Evolutionary conservation across 2,797 vertebrate species (phyloP).

Genomic region (Tarsius wallacei): DNA sequence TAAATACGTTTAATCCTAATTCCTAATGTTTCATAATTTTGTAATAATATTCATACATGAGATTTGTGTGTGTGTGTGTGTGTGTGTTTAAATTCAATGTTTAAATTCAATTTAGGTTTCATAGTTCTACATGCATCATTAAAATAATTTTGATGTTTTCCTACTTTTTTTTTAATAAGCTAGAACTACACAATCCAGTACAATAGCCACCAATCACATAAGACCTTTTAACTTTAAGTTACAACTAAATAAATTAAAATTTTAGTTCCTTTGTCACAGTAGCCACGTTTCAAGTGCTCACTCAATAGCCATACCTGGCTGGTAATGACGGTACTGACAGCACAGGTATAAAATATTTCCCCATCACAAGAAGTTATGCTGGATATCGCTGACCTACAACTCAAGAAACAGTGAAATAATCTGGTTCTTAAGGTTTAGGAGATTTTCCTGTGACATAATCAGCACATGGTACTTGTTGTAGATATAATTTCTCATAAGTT

Average conservation of each 20-base stretch:
- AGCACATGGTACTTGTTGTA: background rate
- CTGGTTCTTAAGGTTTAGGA: background rate
- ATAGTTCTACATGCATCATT: background rate
- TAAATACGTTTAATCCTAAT: slow-evolving; percentile 35
- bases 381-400: background rate
- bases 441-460: background rate
- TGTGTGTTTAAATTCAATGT: background rate
- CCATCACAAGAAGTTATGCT: background rate
- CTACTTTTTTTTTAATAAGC: background rate
- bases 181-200: background rate
- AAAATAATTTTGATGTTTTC: background rate
- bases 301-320: background rate
- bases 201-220: background rate
- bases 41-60: background rate
- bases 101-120: background rate
- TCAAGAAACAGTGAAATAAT: background rate
- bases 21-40: slow-evolving; percentile 38
- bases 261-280: background rate
- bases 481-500: background rate
- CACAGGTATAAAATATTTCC: background rate
- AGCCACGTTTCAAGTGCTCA: background rate
- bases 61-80: background rate
- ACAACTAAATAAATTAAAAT: background rate
- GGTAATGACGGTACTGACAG: background rate
- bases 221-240: background rate